A percentile compares a stretch with the other conserved stretches of the same genome.
These are phyloP conservation scores for Plumapathes pennacea DNA, from an alignment of 92 coral and sea anemone species.

Conservation along the genomic window DNA sequence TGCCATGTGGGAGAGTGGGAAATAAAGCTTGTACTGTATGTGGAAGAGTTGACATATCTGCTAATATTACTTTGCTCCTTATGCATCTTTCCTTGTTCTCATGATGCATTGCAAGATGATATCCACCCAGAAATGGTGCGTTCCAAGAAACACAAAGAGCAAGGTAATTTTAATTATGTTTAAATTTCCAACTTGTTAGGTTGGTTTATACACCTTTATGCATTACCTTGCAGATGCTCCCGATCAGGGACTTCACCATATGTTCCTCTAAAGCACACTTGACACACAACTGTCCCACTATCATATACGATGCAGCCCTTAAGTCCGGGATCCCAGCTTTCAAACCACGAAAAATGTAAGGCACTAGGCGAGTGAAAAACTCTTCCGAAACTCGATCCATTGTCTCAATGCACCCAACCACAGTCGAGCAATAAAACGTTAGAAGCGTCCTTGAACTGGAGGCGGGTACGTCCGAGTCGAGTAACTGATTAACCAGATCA, in stretches of 20 bases:
- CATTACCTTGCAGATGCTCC: conserved; percentile 86
- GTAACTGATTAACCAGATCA: conserved; percentile 64
- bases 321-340: conserved; percentile 71
- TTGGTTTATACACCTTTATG: too few species aligned
- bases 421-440: conserved; percentile 88
- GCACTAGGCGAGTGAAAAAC: conserved; percentile 59
- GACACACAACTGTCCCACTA: conserved; percentile 82
- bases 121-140: too few species aligned
- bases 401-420: conserved; percentile 77
- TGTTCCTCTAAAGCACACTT: conserved; percentile 72
- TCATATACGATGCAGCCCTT: conserved; percentile 86
- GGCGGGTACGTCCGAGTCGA: conserved; percentile 45
- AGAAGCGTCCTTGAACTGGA: conserved; percentile 73
- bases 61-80: too few species aligned
- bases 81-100: too few species aligned
- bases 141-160: too few species aligned
- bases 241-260: conserved; percentile 67
- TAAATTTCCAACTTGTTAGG: too few species aligned
- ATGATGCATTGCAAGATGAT: too few species aligned
- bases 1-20: too few species aligned
- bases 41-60: too few species aligned
- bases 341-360: conserved; percentile 65
- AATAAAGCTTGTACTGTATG: too few species aligned
- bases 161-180: too few species aligned
- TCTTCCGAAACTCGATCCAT: conserved; percentile 77